Evolutionary conservation across 64 coral and sea anemone genomes (phyloP).

Genomic region (Dendronephthya gigantea): DNA sequence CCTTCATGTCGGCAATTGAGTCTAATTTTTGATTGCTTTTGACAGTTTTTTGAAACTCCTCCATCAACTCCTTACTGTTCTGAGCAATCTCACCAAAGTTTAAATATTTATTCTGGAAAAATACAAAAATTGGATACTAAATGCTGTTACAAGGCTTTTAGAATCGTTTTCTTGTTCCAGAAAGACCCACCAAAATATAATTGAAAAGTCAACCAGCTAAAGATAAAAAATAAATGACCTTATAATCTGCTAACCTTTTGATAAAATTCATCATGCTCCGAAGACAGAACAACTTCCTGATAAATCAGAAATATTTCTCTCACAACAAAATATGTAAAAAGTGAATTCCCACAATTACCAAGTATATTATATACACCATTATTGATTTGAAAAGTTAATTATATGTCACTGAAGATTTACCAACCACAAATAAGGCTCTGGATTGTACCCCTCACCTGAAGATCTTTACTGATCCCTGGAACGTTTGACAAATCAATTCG

Average conservation of each 20-base stretch:
- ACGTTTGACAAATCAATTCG: slow-evolving; percentile 85
- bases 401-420: too few relatives aligned
- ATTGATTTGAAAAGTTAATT: too few relatives aligned
- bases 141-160: too few relatives aligned
- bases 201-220: too few relatives aligned
- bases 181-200: too few relatives aligned
- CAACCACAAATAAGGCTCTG: too few relatives aligned
- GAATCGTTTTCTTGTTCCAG: too few relatives aligned
- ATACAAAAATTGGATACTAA: too few relatives aligned
- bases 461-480: slow-evolving; percentile 66
- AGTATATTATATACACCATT: too few relatives aligned
- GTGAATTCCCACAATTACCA: background rate
- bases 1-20: slow-evolving; percentile 98
- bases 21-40: slow-evolving; percentile 85
- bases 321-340: background rate
- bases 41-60: slow-evolving; percentile 84
- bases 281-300: slow-evolving; percentile 94
- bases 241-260: slow-evolving; percentile 49
- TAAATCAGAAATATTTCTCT: background rate
- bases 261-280: slow-evolving; percentile 99
- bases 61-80: slow-evolving; percentile 90
- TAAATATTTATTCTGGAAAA: slow-evolving; percentile 72
- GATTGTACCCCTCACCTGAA: slow-evolving; percentile 44
- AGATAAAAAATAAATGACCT: too few relatives aligned
- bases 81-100: slow-evolving; percentile 99